These are phyloP conservation scores for Megastigmus dorsalis DNA, from an alignment of 2,888 invertebrate species.

Conservation along the genomic window DNA sequence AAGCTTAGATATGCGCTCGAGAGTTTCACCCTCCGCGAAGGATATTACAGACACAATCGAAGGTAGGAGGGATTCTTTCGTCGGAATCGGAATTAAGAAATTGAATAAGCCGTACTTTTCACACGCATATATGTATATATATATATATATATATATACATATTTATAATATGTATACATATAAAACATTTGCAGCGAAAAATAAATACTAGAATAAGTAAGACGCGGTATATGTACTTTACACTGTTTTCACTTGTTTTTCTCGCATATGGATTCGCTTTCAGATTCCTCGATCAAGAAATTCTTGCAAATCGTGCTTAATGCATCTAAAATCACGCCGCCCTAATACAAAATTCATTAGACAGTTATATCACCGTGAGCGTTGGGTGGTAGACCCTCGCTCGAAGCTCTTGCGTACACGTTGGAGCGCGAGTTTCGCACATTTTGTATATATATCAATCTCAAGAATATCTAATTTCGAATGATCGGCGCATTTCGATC, in stretches of 20 bases:
- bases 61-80: too few species aligned
- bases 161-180: too few species aligned
- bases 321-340: conserved; percentile 48
- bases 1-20: conserved; percentile 15
- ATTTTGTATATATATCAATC: too few species aligned
- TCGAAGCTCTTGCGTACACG: conserved; percentile 64
- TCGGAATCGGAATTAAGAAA: too few species aligned
- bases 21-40: neutral
- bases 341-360: conserved; percentile 60
- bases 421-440: conserved; percentile 59
- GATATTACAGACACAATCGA: conserved; percentile 8
- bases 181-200: conserved; percentile 41
- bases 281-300: conserved; percentile 23
- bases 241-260: conserved; percentile 25
- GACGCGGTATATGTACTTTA: conserved; percentile 20
- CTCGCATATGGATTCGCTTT: conserved; percentile 23
- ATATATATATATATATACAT: too few species aligned
- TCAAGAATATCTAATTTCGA: conserved; percentile 34
- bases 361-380: conserved; percentile 71
- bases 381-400: conserved; percentile 59
- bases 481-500: conserved; percentile 51
- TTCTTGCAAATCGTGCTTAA: conserved; percentile 37
- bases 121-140: too few species aligned
- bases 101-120: conserved; percentile 24
- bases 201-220: conserved; percentile 53